Conservation (phyloP, 2,888 invertebrate genomes). For the Caenorhabditis plicata region DNA sequence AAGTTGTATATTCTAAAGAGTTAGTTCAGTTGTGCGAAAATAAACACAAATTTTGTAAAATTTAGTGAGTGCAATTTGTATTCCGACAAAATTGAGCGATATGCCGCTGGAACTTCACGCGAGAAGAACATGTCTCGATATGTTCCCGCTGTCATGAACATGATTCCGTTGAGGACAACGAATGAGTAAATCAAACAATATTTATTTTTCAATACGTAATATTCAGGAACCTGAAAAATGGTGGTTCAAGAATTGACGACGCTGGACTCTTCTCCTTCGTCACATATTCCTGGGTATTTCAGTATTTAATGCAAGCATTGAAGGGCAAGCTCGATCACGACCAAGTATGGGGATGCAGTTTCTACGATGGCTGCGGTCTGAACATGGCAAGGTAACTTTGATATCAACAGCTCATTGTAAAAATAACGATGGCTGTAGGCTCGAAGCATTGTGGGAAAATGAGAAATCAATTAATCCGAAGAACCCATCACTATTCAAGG, state of each 20-base stretch:
- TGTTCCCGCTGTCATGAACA: conserved; percentile 13
- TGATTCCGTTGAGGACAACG: conserved; percentile 25
- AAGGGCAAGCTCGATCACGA: conserved; percentile 42
- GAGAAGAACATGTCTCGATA: conserved; percentile 19
- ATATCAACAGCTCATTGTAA: background rate
- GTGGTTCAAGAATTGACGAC: conserved; percentile 60
- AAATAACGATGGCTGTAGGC: conserved; percentile 32
- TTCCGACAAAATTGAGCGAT: conserved; percentile 1
- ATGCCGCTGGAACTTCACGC: background rate
- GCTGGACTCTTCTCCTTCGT: conserved; percentile 67
- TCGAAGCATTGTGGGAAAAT: conserved; percentile 67
- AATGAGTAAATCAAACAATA: conserved; percentile 4
- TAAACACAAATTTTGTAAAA: too few species aligned
- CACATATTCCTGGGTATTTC: conserved; percentile 68
- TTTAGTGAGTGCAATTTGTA: too few species aligned
- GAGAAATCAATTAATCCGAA: conserved; percentile 59
- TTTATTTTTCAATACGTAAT: too few species aligned
- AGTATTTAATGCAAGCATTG: conserved; percentile 66
- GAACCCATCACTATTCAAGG: conserved; percentile 52
- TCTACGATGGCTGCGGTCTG: conserved; percentile 65
- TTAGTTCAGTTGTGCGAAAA: conserved; percentile 2
- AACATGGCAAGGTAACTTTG: conserved; percentile 65
- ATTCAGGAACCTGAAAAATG: conserved; percentile 22
- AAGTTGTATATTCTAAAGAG: conserved; percentile 27
- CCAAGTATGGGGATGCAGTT: conserved; percentile 63